Base-by-base conservation (phyloP, 2,113 vertebrate genomes). In the Papio anubis region DNA sequence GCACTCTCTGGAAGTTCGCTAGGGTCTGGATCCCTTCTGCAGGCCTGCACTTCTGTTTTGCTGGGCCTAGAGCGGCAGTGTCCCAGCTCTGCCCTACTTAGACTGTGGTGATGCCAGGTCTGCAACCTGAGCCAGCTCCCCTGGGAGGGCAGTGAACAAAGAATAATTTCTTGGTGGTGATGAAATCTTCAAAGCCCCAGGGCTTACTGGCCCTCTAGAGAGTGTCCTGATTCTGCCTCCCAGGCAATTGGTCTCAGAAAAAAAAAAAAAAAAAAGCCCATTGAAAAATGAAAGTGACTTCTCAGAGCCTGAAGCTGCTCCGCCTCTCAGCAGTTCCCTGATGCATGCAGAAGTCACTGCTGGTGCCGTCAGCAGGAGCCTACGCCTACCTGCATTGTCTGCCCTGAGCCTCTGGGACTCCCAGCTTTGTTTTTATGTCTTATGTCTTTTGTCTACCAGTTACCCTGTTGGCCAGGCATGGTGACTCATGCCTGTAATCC, bases 101-200 rank as follows among this genome's bases (percentile, higher is more conserved):
- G 70, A 40, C 81, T 4, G 35, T 11, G 40, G 30, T 2, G 1
- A 20, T 16, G 70, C 40, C 88, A 90, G 45, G 84, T 73, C 88
- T 48, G 88, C 20, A 40, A 48, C 76, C 14, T 0, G 38, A 85
- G 76, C 86, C 86, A 40, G 86, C 81, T 55, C 72, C 72, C 78
- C 50, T 2, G 52, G 81, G 50, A 96, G 64, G 40, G 79, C 59
- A 9, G 72, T 13, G 21, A 40, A 16, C 16, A 0, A 4, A 57
- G 92, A 83, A 32, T 50, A 1, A 18, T 48, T 84, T 64, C 78
- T 93, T 96, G 40, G 25, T 68, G 57, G 78, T 85, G 81, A 96
- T 76, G 92, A 95, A 91, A 82, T 88, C 78, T 92, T 96, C 52
- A 59, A 84, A 82, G 8, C 17, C 66, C 80, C 21, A 1, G 27